These are phyloP conservation scores for Caenorhabditis doughertyi DNA, from an alignment of 2,888 invertebrate genomes.

Conservation along the genomic window DNA sequence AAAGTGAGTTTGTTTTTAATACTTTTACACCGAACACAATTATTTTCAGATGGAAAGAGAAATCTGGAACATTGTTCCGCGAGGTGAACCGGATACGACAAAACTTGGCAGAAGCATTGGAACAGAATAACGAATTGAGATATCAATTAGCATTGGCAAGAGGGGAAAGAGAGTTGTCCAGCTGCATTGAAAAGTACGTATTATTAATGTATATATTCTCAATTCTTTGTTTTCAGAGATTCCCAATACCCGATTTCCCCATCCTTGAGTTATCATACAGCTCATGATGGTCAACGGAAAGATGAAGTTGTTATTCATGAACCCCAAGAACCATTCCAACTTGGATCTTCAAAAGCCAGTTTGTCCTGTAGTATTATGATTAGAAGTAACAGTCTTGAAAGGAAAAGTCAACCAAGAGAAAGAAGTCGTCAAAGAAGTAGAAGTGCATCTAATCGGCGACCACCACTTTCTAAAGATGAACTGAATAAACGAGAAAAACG, in stretches of 20 bases:
- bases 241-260: slow-evolving; percentile 57
- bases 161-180: slow-evolving; percentile 79
- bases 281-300: slow-evolving; percentile 53
- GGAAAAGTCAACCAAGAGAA: slow-evolving; percentile 53
- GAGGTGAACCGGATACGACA: slow-evolving; percentile 76
- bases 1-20: background rate
- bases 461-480: slow-evolving; percentile 59
- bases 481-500: slow-evolving; percentile 54
- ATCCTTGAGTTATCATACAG: slow-evolving; percentile 63
- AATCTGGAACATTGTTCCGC: slow-evolving; percentile 79
- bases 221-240: slow-evolving; percentile 26
- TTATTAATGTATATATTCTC: background rate
- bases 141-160: slow-evolving; percentile 77
- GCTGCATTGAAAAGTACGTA: slow-evolving; percentile 57
- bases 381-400: slow-evolving; percentile 58
- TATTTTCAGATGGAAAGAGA: slow-evolving; percentile 76
- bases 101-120: slow-evolving; percentile 65
- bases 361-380: slow-evolving; percentile 66
- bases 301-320: slow-evolving; percentile 70
- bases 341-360: slow-evolving; percentile 68
- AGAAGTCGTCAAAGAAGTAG: slow-evolving; percentile 52
- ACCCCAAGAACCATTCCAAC: slow-evolving; percentile 62
- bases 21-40: background rate
- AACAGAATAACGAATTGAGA: slow-evolving; percentile 67
- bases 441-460: slow-evolving; percentile 63